phyloP scores from a whole-genome alignment of 37 sponge, comb jelly and placozoan species.

The Aphrocallistes beatrix region DNA sequence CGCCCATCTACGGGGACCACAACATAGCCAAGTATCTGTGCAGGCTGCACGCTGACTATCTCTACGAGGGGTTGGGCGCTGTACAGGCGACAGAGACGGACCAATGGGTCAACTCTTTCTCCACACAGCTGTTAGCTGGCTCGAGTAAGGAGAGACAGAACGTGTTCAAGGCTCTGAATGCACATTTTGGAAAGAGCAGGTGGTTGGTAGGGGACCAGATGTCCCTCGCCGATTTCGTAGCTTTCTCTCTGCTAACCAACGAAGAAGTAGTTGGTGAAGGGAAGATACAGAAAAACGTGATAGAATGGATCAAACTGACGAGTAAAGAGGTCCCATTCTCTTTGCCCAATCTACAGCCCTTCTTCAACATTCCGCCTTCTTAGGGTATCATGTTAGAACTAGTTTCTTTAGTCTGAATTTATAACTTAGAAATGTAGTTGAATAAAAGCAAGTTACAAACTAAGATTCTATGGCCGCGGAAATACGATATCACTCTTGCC shows the following conservation, averaged over 20 bases:
- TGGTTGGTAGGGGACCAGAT: neutral
- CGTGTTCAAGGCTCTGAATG: neutral
- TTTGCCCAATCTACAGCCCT: neutral
- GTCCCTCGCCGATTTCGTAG: neutral
- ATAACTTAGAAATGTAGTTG: too few species aligned
- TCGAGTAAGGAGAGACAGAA: conserved; percentile 9
- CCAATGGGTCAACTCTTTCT: neutral
- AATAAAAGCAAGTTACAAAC: too few species aligned
- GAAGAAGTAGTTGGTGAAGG: neutral
- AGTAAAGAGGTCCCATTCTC: neutral
- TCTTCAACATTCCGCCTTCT: neutral
- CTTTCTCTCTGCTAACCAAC: neutral
- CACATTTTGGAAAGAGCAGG: neutral
- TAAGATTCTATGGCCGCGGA: too few species aligned
- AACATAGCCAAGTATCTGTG: conserved; percentile 6
- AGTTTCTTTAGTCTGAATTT: too few species aligned
- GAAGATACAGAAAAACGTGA: neutral
- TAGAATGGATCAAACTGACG: neutral
- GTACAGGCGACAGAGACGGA: neutral
- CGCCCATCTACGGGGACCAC: neutral
- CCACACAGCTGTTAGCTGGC: conserved; percentile 8
- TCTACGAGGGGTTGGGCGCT: neutral
- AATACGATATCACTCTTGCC: too few species aligned
- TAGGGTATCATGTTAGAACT: too few species aligned
- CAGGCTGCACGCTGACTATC: neutral